phyloP scores from a whole-genome alignment of 2,888 invertebrate species.

The Lithophane socia region DNA sequence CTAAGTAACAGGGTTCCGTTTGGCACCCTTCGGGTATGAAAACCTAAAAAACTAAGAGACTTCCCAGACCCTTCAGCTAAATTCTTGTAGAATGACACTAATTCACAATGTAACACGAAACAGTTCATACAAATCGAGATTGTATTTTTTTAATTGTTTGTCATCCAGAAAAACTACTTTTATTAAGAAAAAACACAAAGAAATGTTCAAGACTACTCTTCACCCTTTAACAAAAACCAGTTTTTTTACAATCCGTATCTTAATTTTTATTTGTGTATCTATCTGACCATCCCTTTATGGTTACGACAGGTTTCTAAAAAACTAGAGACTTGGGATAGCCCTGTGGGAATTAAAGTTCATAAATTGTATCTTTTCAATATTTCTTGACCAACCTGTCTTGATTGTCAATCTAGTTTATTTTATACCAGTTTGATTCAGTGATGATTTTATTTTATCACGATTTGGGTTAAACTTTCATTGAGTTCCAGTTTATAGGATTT shows the following conservation, averaged over 20 bases:
- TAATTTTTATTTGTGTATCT: slow-evolving; percentile 71
- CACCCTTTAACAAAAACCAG: slow-evolving; percentile 64
- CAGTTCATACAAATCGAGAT: slow-evolving; percentile 16
- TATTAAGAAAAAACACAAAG: slow-evolving; percentile 50
- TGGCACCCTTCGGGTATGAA: too few species aligned
- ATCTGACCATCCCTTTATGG: slow-evolving; percentile 69
- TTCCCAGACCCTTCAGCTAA: neutral
- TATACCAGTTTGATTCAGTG: slow-evolving; percentile 71
- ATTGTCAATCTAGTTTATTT: slow-evolving; percentile 73
- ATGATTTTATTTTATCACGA: slow-evolving; percentile 65
- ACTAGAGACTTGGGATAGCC: slow-evolving; percentile 59
- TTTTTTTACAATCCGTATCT: slow-evolving; percentile 67
- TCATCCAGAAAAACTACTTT: slow-evolving; percentile 24
- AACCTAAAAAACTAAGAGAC: neutral
- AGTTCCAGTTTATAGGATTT: slow-evolving; percentile 65
- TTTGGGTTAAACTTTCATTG: slow-evolving; percentile 53
- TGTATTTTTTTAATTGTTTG: slow-evolving; percentile 20
- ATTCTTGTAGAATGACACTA: slow-evolving; percentile 1
- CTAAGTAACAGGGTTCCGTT: too few species aligned
- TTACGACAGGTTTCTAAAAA: slow-evolving; percentile 78
- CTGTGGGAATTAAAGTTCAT: slow-evolving; percentile 75
- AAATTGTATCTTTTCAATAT: slow-evolving; percentile 69
- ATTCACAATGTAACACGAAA: slow-evolving; percentile 3
- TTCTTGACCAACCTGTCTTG: slow-evolving; percentile 77
- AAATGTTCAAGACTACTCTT: slow-evolving; percentile 35